phyloP scores from a whole-genome alignment of 2,113 vertebrate genomes.

The Podarcis cretensis region DNA sequence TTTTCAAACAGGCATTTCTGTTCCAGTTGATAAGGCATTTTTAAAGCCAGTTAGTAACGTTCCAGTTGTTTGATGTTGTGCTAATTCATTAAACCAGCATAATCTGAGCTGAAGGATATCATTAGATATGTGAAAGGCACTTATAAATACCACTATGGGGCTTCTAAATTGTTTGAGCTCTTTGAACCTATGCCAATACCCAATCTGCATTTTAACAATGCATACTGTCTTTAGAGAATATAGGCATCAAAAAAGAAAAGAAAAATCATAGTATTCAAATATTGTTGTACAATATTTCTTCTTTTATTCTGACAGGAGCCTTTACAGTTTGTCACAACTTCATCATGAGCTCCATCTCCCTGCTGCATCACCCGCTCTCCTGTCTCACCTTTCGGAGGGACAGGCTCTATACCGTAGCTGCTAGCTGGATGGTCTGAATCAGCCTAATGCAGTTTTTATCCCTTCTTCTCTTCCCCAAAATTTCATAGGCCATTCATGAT shows the following conservation, averaged over 20 bases:
- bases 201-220: conserved; percentile 8
- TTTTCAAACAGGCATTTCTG: not conserved
- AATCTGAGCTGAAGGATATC: conserved; percentile 22
- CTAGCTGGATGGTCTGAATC: not conserved
- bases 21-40: conserved; percentile 14
- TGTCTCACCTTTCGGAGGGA: not conserved
- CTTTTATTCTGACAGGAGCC: not conserved
- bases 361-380: not conserved
- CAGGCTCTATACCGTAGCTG: not conserved
- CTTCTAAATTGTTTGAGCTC: conserved; percentile 18
- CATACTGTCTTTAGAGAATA: not conserved
- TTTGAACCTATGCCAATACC: conserved; percentile 15
- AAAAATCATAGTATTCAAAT: not conserved
- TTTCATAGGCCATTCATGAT: not conserved
- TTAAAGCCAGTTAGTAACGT: not conserved
- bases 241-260: not conserved
- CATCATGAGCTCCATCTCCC: not conserved
- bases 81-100: conserved; percentile 10
- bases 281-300: not conserved
- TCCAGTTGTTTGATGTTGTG: conserved; percentile 2
- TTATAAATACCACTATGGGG: not conserved
- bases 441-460: not conserved
- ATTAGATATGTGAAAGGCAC: conserved; percentile 12
- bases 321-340: not conserved
- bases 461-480: not conserved